Conservation (phyloP, 92 coral and sea anemone species). For the Micromussa lordhowensis region DNA sequence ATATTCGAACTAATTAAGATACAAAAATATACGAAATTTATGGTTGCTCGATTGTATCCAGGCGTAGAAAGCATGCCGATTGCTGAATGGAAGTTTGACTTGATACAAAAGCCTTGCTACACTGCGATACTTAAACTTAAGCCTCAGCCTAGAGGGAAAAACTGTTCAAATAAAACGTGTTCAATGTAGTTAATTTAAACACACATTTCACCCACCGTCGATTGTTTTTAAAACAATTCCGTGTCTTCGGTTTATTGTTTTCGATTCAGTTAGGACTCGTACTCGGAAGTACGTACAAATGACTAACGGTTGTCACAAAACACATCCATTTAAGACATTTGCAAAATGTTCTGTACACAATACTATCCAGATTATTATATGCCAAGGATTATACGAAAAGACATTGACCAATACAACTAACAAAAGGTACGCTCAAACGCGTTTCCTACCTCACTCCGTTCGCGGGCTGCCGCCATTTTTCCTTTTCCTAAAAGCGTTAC, state of each 20-base stretch:
- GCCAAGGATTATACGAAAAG: neutral
- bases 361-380: neutral
- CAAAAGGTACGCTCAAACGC: neutral
- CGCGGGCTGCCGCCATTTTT: constrained; percentile 52
- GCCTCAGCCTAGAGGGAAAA: neutral
- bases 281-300: neutral
- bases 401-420: neutral
- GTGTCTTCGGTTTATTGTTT: neutral
- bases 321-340: no score
- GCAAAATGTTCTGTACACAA: neutral
- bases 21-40: neutral
- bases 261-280: neutral
- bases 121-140: neutral
- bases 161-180: neutral
- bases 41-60: neutral
- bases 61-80: neutral
- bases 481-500: neutral
- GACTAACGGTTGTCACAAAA: neutral
- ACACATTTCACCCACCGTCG: neutral
- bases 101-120: neutral
- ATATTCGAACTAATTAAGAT: neutral
- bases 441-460: constrained; percentile 32
- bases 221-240: constrained; percentile 41
- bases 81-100: constrained; percentile 10
- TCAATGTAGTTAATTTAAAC: neutral